phyloP scores from a whole-genome alignment of 2,888 invertebrate species.

The Synanthedon vespiformis region DNA sequence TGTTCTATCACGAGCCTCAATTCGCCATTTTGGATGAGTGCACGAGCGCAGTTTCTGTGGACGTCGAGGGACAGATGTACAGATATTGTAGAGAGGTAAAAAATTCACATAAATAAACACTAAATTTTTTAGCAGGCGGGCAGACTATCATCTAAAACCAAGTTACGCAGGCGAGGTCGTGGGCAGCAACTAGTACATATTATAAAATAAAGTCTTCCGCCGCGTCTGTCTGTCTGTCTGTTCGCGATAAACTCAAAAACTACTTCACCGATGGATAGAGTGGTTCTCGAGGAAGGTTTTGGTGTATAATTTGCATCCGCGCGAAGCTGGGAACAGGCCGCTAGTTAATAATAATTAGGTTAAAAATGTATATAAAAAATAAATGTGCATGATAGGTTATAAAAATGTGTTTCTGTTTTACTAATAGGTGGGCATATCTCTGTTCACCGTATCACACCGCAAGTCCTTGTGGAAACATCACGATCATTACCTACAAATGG shows the following conservation, averaged over 20 bases:
- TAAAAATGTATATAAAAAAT: neutral
- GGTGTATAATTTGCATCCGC: too few species aligned
- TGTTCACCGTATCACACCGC: constrained; percentile 97
- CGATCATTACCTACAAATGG: constrained; percentile 95
- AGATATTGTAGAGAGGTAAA: constrained; percentile 86
- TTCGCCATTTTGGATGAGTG: constrained; percentile 99
- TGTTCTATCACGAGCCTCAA: constrained; percentile 97
- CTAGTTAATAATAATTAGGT: neutral
- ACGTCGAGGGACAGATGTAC: constrained; percentile 98
- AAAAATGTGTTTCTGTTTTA: neutral
- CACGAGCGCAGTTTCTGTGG: constrained; percentile 98
- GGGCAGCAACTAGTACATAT: too few species aligned
- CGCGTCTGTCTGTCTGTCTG: too few species aligned
- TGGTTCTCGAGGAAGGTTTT: too few species aligned
- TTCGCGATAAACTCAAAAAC: too few species aligned
- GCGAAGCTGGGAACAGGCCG: too few species aligned
- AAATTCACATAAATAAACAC: neutral
- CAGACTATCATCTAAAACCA: too few species aligned
- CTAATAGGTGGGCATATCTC: constrained; percentile 80
- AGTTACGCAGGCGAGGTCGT: too few species aligned
- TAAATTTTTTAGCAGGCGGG: too few species aligned
- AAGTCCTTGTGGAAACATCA: constrained; percentile 98
- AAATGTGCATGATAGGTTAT: neutral
- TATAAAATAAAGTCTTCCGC: too few species aligned
- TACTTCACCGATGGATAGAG: too few species aligned